Base-by-base conservation (phyloP, 2,888 invertebrate genomes). In the Tinea pellionella region DNA sequence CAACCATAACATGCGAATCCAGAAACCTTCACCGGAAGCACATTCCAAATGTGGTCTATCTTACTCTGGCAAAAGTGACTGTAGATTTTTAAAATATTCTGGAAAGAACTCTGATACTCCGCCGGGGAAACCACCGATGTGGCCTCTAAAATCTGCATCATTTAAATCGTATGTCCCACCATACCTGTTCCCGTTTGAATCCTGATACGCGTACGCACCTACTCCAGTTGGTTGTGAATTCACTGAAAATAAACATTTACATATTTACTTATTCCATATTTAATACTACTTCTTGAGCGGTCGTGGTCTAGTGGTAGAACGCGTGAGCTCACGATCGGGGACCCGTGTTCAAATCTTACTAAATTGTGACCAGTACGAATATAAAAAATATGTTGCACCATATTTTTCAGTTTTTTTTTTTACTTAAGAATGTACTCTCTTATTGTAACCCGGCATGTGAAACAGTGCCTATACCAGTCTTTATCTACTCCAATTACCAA, bases 131-230 rank as follows among this genome's bases (percentile, higher is more conserved):
- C 60, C 30, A 42, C 60, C 9, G n/a, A n/a, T n/a, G 32, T 47
- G 6, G 64, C 62, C 62, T 68, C 66, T 67, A 18, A 73, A 65
- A 59, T 70, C 64, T 32, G 75, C 77, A 69, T 77, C 73, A 61
- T 68, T 70, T 18, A 79, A 64, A 51, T 71, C 74, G 69, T 78
- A 86, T 61, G 80, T 80, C 18, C 84, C 85, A 64, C 78, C 79
- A 71, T 83, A 83, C 81, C 82, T 83, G 67, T 77, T 75, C 63
- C 87, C 87, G 3, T 71, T 37, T 1, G 84, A 72, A 66, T 85
- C 86, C 66, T 76, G 74, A 65, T 75, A 84, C 1, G 81, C 67
- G 68, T 68, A 85, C 7, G 73, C 75, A 7, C 79, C 81, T 60
- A 74, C 78, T 55, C 81, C 80, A 53, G 24, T 24, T n/a, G 53